These are phyloP conservation scores for Chloebia gouldiae DNA, from an alignment of 2,113 vertebrate species.

Conservation along the genomic window DNA sequence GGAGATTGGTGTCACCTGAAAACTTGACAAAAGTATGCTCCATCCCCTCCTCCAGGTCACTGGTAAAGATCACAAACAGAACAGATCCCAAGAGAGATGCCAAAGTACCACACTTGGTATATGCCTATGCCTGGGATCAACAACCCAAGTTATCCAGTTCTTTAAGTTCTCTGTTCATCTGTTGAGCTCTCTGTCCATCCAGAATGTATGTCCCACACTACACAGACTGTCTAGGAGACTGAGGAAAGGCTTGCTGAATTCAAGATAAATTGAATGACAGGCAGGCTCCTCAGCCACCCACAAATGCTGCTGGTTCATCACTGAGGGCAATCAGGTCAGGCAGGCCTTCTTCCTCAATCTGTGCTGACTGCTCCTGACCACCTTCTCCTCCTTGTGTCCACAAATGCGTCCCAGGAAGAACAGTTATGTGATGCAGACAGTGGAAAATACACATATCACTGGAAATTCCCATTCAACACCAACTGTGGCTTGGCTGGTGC, in stretches of 20 bases:
- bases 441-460: background rate
- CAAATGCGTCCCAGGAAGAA: background rate
- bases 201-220: background rate
- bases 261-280: background rate
- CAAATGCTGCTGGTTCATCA: background rate
- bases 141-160: background rate
- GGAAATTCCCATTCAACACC: background rate
- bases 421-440: background rate
- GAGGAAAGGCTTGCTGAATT: background rate
- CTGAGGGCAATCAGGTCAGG: background rate
- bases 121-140: background rate
- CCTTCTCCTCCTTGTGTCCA: background rate
- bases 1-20: background rate
- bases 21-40: background rate
- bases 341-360: background rate
- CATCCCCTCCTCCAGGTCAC: background rate
- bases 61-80: background rate
- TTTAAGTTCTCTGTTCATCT: background rate
- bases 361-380: background rate
- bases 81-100: background rate
- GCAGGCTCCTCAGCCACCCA: background rate
- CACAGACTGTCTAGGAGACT: background rate
- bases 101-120: background rate
- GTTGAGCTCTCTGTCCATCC: background rate
- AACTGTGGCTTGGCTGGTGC: background rate